Evolutionary conservation across 1,140 invertebrate species (phyloP).

Genomic region (Drosophila watanabei): DNA sequence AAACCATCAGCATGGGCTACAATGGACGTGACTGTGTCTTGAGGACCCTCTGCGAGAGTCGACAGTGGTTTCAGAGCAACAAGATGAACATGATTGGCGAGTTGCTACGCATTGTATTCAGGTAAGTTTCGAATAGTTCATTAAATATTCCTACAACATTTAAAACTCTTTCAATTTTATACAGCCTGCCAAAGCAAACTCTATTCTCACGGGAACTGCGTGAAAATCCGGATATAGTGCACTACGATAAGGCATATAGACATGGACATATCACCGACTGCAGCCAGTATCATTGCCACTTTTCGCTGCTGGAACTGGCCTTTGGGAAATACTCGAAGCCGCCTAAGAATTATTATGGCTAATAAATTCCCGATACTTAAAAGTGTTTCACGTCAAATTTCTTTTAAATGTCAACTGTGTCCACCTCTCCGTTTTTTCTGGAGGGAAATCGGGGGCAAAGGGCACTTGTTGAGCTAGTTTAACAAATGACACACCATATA

Average conservation of each 20-base stretch:
- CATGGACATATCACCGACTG: constrained; percentile 87
- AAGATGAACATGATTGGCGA: constrained; percentile 86
- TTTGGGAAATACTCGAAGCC: constrained; percentile 89
- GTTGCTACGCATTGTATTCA: constrained; percentile 77
- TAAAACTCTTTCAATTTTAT: constrained; percentile 9
- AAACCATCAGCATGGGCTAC: constrained; percentile 80
- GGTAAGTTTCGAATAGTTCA: constrained; percentile 23
- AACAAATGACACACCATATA: constrained; percentile 75
- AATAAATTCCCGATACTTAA: constrained; percentile 64
- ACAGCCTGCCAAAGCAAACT: constrained; percentile 88
- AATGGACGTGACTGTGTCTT: constrained; percentile 89
- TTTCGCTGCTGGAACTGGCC: constrained; percentile 91
- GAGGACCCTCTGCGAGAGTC: constrained; percentile 91
- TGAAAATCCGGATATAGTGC: constrained; percentile 88
- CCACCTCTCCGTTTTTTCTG: constrained; percentile 5
- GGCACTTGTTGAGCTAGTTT: constrained; percentile 61
- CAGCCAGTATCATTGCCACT: constrained; percentile 88
- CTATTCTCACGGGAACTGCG: constrained; percentile 88
- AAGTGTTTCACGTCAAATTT: constrained; percentile 63
- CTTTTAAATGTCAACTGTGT: constrained; percentile 53
- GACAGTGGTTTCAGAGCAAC: constrained; percentile 87
- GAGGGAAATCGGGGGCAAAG: constrained; percentile 1
- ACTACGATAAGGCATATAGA: constrained; percentile 89
- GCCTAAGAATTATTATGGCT: constrained; percentile 74
- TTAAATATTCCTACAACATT: not conserved